These are phyloP conservation scores for Pollenia amentaria DNA, from an alignment of 2,888 invertebrate species.

Conservation along the genomic window DNA sequence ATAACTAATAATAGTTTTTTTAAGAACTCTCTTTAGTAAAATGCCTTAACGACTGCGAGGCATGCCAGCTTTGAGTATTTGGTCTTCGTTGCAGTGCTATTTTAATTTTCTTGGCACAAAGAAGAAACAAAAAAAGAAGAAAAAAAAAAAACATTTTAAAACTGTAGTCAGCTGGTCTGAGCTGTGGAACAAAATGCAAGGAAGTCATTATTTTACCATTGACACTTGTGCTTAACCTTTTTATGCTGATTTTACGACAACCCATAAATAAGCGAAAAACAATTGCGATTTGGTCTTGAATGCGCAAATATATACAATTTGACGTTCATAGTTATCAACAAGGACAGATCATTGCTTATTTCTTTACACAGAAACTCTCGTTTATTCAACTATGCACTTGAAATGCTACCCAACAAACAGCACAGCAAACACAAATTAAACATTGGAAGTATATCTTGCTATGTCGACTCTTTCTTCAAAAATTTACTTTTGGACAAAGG, in stretches of 20 bases:
- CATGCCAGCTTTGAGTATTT: conserved; percentile 4
- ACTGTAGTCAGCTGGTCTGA: background rate
- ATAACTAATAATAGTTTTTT: conserved; percentile 60
- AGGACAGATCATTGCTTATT: background rate
- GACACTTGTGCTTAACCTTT: conserved; percentile 83
- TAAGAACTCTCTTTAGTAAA: conserved; percentile 21
- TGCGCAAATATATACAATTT: conserved; percentile 55
- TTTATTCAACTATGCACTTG: background rate
- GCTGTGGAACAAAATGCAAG: conserved; percentile 55
- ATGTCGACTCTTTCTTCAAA: too few species aligned
- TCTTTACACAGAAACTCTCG: background rate
- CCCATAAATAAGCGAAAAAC: conserved; percentile 80
- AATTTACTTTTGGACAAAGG: too few species aligned
- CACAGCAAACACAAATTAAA: too few species aligned
- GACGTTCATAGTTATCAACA: conserved; percentile 40
- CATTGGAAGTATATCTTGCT: too few species aligned
- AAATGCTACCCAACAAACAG: background rate
- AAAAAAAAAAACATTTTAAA: background rate
- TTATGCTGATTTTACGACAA: conserved; percentile 83
- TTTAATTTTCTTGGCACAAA: conserved; percentile 42
- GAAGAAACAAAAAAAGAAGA: background rate
- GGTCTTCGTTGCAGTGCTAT: conserved; percentile 31
- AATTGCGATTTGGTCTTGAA: conserved; percentile 70
- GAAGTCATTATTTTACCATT: conserved; percentile 81
- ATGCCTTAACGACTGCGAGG: background rate